phyloP scores from a whole-genome alignment of 2,797 vertebrate genomes.

The Petrocephalus sullivani region DNA sequence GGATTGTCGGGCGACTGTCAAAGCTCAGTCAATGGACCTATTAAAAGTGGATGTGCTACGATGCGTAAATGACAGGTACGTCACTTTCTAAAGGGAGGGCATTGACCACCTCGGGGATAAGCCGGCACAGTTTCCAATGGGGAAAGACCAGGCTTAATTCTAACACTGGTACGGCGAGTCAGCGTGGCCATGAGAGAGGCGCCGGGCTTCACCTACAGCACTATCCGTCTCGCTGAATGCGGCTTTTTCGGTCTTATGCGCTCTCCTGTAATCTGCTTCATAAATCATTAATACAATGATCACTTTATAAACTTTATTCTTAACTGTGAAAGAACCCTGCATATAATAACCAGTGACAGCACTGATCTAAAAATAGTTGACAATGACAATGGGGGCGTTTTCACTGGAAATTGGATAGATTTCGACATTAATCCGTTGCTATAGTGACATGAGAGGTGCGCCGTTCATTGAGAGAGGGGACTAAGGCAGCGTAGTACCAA shows the following conservation, averaged over 20 bases:
- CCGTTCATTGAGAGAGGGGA: background rate
- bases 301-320: slow-evolving; percentile 6
- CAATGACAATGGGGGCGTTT: slow-evolving; percentile 7
- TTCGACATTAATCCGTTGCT: slow-evolving; percentile 10
- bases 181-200: background rate
- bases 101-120: slow-evolving; percentile 13
- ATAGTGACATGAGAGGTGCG: background rate
- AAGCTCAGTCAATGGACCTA: slow-evolving; percentile 9
- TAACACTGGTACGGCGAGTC: background rate
- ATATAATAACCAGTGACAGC: slow-evolving; percentile 2
- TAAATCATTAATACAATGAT: slow-evolving; percentile 13
- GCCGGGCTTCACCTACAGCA: background rate
- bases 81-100: background rate
- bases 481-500: background rate
- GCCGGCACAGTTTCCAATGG: background rate
- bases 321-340: background rate
- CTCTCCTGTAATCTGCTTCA: background rate
- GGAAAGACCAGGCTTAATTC: background rate
- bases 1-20: background rate
- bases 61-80: slow-evolving; percentile 7
- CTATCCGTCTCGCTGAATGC: background rate
- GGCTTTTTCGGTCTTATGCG: background rate
- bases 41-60: background rate
- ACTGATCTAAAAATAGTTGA: slow-evolving; percentile 5
- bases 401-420: background rate